Evolutionary conservation across 2,888 invertebrate species (phyloP).

Genomic region (Sarcophaga rosellei): DNA sequence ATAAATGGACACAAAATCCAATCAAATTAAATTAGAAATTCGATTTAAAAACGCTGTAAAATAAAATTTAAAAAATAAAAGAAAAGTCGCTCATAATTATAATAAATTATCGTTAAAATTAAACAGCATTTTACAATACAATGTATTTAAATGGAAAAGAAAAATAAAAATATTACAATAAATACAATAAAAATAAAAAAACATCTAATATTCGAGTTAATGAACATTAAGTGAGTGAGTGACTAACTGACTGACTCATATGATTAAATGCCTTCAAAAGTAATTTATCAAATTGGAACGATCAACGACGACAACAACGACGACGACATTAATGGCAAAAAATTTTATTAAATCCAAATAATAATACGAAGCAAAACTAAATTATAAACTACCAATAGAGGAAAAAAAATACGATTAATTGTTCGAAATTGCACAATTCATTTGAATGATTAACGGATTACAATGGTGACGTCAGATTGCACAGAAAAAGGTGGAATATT

Average conservation of each 20-base stretch:
- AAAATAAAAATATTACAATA: conserved; percentile 1
- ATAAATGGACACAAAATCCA: conserved; percentile 17
- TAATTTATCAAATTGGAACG: conserved; percentile 71
- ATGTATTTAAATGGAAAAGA: not conserved
- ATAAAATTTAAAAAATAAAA: conserved; percentile 9
- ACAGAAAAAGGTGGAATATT: too few species aligned
- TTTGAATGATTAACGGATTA: too few species aligned
- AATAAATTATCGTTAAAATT: conserved; percentile 56
- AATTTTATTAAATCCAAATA: conserved; percentile 1
- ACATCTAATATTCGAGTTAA: not conserved
- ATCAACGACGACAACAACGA: conserved; percentile 50
- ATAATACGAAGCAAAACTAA: conserved; percentile 13
- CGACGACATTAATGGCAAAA: conserved; percentile 49
- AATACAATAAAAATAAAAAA: conserved; percentile 38
- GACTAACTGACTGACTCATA: conserved; percentile 50
- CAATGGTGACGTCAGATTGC: too few species aligned
- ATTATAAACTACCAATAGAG: not conserved
- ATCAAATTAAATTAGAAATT: conserved; percentile 37
- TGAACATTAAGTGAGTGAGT: conserved; percentile 41
- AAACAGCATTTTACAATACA: not conserved
- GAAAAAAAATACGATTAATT: too few species aligned
- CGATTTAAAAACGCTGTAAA: conserved; percentile 5
- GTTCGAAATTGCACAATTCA: too few species aligned
- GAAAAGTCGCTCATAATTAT: conserved; percentile 47
- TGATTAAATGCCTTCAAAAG: conserved; percentile 64